Evolutionary conservation across 1,140 invertebrate genomes (phyloP).

Genomic region (Anoplolepis gracilipes): DNA sequence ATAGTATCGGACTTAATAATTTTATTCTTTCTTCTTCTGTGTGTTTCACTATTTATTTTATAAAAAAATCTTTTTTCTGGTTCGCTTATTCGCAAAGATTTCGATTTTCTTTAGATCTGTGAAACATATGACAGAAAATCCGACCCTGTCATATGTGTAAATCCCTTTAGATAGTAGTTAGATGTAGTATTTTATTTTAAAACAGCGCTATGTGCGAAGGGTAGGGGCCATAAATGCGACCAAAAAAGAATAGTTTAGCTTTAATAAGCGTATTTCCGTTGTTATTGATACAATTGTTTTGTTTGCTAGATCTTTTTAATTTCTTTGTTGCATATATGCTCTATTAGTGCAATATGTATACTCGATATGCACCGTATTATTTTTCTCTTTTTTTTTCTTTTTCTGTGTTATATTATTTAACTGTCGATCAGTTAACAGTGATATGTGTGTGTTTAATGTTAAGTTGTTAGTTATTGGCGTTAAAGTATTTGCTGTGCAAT

Average conservation of each 20-base stretch:
- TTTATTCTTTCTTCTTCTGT: neutral
- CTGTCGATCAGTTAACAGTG: neutral
- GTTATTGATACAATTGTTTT: constrained; percentile 34
- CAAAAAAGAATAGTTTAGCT: constrained; percentile 51
- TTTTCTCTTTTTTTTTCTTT: neutral
- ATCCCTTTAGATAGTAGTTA: constrained; percentile 5
- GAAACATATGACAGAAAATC: neutral
- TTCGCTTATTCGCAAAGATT: neutral
- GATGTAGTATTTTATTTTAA: constrained; percentile 49
- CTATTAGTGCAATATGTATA: neutral
- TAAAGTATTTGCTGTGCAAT: neutral
- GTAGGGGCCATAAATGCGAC: constrained; percentile 47
- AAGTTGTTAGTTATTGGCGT: constrained; percentile 7
- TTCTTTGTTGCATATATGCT: constrained; percentile 18
- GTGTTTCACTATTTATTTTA: neutral
- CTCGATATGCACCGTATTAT: neutral
- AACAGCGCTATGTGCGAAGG: neutral
- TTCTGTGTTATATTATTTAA: constrained; percentile 16
- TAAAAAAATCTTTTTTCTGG: neutral
- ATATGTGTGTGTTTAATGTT: constrained; percentile 2
- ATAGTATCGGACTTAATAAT: neutral
- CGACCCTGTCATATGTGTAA: neutral
- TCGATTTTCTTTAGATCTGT: neutral
- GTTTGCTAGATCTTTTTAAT: constrained; percentile 30
- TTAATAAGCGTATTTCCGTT: constrained; percentile 34